Base-by-base conservation (phyloP, 2,888 invertebrate genomes). In the Thymelicus acteon region DNA sequence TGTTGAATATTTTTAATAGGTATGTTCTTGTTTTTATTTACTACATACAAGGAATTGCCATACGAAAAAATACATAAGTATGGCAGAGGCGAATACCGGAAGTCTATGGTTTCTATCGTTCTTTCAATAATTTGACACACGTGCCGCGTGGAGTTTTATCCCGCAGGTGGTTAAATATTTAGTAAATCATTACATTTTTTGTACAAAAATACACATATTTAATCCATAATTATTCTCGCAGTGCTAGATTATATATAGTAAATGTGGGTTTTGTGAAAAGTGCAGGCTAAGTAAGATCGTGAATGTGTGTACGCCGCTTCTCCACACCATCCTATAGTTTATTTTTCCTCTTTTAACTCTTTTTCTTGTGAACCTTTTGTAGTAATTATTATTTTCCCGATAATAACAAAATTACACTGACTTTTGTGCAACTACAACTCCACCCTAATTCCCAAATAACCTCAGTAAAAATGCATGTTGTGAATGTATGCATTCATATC, bases 81-180 rank as follows among this genome's bases (percentile, higher is more conserved):
- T 91, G 90, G 91, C 89, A 82, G 84, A 80, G 90, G 91, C 89
- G 83, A 84, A 80, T 76, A 81, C 81, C 90, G 91, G 92, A 92
- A 91, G 85, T 87, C 79, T 82, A 80, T 80, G 81, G 82, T 86
- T 81, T 80, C 81, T 88, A 87, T 89, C 89, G 82, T 88, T 90
- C 91, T 92, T 93, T 93, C 90, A 85, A 90, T 85, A 90, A 89
- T 85, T 91, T 92, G 91, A 90, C 92, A 92, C 93, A 93, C 94
- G 94, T 93, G 93, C 91, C 91, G 94, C 94, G 94, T 94, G 94
- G 93, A 94, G 91, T 92, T 88, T 90, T 87, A 76, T 88, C 91
- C 81, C 94, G 93, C 93, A 94, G 94, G 94, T 94, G 85, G 84
- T 77, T 88, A 85, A 75, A 80, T 82, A 82, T 84, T 85, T 82